Evolutionary conservation across 2,888 invertebrate species (phyloP).

Genomic region (Megaustenia siamemsis): DNA sequence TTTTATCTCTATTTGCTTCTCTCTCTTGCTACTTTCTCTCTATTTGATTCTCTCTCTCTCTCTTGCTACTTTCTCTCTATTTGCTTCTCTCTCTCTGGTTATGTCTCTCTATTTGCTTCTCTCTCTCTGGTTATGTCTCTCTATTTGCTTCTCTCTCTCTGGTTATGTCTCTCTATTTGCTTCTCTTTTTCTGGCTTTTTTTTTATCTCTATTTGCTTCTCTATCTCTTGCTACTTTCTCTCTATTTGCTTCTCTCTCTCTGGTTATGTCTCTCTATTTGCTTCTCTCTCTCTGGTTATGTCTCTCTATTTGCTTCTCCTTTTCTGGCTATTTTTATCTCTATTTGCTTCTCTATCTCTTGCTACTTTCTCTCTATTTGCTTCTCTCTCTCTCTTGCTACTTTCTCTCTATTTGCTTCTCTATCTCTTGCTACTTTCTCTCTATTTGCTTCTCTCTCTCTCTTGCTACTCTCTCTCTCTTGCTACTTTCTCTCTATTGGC

Average conservation of each 20-base stretch:
- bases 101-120: not conserved
- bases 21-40: not conserved
- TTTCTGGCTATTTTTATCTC: not conserved
- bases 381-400: not conserved
- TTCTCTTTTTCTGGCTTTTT: conserved; percentile 31
- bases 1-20: not conserved
- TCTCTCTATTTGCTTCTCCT: conserved; percentile 10
- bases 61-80: not conserved
- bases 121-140: not conserved
- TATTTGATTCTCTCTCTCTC: not conserved
- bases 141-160: not conserved
- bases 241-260: conserved; percentile 8
- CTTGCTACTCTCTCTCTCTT: too few species aligned
- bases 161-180: not conserved
- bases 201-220: not conserved
- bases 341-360: too few species aligned
- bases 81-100: not conserved
- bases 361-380: too few species aligned
- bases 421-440: too few species aligned
- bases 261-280: conserved; percentile 24
- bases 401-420: too few species aligned
- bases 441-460: too few species aligned
- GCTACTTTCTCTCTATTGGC: not conserved
- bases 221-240: conserved; percentile 26
- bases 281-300: conserved; percentile 3